Conservation (phyloP, 2,797 vertebrate species). For the Anomalospiza imberbis region DNA sequence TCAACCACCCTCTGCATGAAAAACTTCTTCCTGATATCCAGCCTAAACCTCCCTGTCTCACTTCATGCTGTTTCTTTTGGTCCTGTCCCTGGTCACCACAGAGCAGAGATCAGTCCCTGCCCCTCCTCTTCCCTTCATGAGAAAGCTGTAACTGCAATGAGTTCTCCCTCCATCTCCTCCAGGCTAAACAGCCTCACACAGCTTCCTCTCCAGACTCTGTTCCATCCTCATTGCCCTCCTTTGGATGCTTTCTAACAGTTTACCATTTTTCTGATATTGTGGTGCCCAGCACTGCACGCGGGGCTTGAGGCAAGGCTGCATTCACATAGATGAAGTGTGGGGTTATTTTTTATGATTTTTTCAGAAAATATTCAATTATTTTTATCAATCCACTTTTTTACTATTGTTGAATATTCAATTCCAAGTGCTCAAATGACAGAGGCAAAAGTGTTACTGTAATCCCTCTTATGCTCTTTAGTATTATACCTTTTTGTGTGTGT, state of each 20-base stretch:
- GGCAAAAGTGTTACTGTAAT: neutral
- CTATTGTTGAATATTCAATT: neutral
- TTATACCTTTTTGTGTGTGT: neutral
- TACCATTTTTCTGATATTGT: neutral
- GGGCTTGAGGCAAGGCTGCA: rapidly evolving
- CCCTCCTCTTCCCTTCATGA: neutral
- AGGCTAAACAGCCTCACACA: neutral
- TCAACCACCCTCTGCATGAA: neutral
- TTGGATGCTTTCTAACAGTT: neutral
- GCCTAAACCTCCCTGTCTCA: neutral
- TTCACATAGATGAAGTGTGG: neutral
- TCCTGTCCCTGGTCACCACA: neutral
- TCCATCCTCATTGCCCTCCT: neutral
- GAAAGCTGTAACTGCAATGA: neutral
- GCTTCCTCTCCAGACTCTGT: neutral
- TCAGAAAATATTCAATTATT: neutral
- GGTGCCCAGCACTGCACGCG: neutral
- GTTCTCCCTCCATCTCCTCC: neutral
- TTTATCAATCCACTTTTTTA: neutral
- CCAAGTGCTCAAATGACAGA: neutral
- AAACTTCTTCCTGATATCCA: neutral
- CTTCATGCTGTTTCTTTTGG: neutral
- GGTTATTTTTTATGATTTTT: neutral
- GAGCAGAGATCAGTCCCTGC: neutral
- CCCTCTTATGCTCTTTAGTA: neutral